phyloP scores from a whole-genome alignment of 2,888 invertebrate species.

The Mellilla xanthometata region DNA sequence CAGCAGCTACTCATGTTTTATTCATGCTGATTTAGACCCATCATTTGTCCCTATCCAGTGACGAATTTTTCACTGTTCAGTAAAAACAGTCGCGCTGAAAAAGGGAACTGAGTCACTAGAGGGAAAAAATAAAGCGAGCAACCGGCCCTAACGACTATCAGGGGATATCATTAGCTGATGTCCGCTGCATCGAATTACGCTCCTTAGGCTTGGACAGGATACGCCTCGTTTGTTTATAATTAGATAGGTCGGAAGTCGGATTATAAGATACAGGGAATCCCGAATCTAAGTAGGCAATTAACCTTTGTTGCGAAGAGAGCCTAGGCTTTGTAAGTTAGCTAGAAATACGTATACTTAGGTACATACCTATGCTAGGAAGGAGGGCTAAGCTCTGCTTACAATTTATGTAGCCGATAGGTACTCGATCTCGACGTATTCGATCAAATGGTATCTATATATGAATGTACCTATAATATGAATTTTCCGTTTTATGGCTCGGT shows the following conservation, averaged over 20 bases:
- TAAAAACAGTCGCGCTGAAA: slow-evolving; percentile 44
- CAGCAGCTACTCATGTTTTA: slow-evolving; percentile 21
- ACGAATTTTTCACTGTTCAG: slow-evolving; percentile 41
- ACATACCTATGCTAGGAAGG: too few relatives aligned
- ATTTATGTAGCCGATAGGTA: too few relatives aligned
- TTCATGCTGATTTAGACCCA: slow-evolving; percentile 24
- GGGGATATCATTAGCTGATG: slow-evolving; percentile 71
- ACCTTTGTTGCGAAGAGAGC: background rate
- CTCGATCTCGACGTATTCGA: too few relatives aligned
- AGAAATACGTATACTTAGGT: too few relatives aligned
- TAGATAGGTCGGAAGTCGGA: slow-evolving; percentile 7
- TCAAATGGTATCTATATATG: too few relatives aligned
- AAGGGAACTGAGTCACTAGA: slow-evolving; percentile 60
- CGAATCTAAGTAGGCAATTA: slow-evolving; percentile 6
- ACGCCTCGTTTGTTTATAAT: slow-evolving; percentile 23
- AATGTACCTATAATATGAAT: too few relatives aligned
- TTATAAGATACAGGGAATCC: slow-evolving; percentile 5
- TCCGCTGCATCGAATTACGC: slow-evolving; percentile 63
- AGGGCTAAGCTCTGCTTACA: too few relatives aligned
- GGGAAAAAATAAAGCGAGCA: slow-evolving; percentile 70
- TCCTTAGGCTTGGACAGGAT: slow-evolving; percentile 34
- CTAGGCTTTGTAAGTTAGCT: too few relatives aligned
- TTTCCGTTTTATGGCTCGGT: too few relatives aligned
- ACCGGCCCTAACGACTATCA: slow-evolving; percentile 63
- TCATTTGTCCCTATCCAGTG: slow-evolving; percentile 30